Percentiles rank a stretch among this genome's conserved stretches.
These are phyloP conservation scores for Acanthurus tractus DNA, from an alignment of 2,797 vertebrate species.

Conservation along the genomic window DNA sequence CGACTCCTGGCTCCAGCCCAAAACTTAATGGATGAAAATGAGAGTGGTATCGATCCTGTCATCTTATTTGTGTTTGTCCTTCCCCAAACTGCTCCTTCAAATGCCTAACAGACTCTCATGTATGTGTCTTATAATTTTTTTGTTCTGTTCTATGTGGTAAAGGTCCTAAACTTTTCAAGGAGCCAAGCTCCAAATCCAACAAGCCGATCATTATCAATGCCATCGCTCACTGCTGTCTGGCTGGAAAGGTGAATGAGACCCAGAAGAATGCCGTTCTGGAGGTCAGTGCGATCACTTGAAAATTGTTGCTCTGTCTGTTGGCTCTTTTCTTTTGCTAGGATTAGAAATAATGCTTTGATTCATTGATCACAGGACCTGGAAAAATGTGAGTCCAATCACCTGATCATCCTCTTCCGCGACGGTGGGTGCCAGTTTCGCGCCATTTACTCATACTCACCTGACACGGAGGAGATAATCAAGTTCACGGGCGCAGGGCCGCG, in stretches of 20 bases:
- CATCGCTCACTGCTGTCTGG: conserved; percentile 96
- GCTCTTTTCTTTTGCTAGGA: neutral
- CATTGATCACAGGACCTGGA: conserved; percentile 90
- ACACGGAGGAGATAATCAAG: conserved; percentile 95
- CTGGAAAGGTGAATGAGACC: conserved; percentile 95
- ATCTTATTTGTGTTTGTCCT: neutral
- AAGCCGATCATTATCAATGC: conserved; percentile 98
- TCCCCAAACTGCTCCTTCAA: neutral
- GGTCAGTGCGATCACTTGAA: conserved; percentile 78
- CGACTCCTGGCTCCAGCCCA: neutral
- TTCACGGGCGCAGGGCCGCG: conserved; percentile 93
- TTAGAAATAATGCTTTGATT: neutral
- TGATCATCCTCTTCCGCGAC: conserved; percentile 97
- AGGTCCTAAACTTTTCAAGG: conserved; percentile 98
- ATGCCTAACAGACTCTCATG: neutral
- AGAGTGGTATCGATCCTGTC: neutral
- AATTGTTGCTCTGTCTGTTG: neutral
- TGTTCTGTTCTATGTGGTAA: conserved; percentile 6
- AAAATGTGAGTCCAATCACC: conserved; percentile 97
- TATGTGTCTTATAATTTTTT: neutral
- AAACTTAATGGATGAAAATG: too few species aligned
- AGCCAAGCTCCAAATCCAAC: conserved; percentile 98
- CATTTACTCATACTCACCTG: conserved; percentile 94
- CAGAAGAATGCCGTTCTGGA: conserved; percentile 95
- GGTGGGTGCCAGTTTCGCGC: conserved; percentile 96